Conservation (phyloP, 2,797 vertebrate genomes). For the Argentina silus region DNA sequence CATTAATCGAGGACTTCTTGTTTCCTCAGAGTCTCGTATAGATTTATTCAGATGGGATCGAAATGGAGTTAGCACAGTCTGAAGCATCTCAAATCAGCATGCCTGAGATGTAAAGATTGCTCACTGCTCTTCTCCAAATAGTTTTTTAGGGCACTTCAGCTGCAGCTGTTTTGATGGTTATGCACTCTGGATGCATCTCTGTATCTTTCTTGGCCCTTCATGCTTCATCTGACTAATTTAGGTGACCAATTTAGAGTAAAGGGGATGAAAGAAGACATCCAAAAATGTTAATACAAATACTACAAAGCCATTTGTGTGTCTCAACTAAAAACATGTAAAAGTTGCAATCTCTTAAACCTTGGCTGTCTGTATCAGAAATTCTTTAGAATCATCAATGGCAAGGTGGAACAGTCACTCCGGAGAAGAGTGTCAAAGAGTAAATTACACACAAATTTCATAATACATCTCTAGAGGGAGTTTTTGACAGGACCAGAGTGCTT, state of each 20-base stretch:
- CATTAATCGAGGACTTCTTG: constrained; percentile 67
- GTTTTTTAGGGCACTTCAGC: constrained; percentile 50
- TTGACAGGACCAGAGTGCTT: constrained; percentile 24
- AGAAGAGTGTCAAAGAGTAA: constrained; percentile 47
- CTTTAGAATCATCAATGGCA: not conserved
- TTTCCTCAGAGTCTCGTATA: constrained; percentile 68
- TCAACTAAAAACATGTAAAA: not conserved
- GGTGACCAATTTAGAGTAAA: constrained; percentile 1
- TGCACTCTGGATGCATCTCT: constrained; percentile 37
- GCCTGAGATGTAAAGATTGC: constrained; percentile 45
- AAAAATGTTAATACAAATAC: not conserved
- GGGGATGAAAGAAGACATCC: too few species aligned
- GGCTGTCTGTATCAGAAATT: not conserved
- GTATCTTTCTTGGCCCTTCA: constrained; percentile 16
- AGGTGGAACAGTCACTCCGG: constrained; percentile 30
- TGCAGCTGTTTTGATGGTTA: constrained; percentile 34
- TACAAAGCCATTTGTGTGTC: not conserved
- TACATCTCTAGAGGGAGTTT: constrained; percentile 33
- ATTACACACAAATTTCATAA: constrained; percentile 52
- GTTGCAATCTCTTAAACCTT: not conserved
- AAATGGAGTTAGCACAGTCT: constrained; percentile 49
- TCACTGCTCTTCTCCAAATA: constrained; percentile 45
- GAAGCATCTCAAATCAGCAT: constrained; percentile 58
- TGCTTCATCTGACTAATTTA: constrained; percentile 15
- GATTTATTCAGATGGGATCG: constrained; percentile 68